Percentiles rank a stretch among this genome's conserved stretches.
Conservation (phyloP, 2,888 invertebrate species). For the Drosophila merina region DNA sequence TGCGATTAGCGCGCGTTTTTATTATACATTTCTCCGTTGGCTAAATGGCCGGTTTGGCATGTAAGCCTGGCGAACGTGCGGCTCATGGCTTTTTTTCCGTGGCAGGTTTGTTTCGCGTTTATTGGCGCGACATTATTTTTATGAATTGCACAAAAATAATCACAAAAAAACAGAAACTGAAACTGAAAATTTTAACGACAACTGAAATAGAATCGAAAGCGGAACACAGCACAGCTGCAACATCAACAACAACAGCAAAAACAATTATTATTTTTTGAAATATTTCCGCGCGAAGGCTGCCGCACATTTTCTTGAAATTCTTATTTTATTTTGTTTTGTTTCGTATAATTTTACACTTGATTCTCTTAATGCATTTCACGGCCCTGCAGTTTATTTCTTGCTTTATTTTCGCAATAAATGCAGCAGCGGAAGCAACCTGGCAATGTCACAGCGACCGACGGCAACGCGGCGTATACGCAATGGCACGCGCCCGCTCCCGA, state of each 20-base stretch:
- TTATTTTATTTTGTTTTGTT: conserved; percentile 43
- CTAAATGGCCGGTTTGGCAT: conserved; percentile 23
- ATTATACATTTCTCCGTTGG: conserved; percentile 11
- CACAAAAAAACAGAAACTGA: conserved; percentile 35
- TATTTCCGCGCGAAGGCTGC: conserved; percentile 56
- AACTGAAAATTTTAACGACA: conserved; percentile 49
- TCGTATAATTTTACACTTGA: conserved; percentile 34
- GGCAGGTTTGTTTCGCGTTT: conserved; percentile 42
- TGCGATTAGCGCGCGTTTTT: conserved; percentile 30
- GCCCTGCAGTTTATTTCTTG: conserved; percentile 46
- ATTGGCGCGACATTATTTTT: conserved; percentile 58
- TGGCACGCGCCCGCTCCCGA: conserved; percentile 63
- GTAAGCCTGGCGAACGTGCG: conserved; percentile 57
- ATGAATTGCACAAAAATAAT: conserved; percentile 37
- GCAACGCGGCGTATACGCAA: conserved; percentile 73
- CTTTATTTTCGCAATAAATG: conserved; percentile 5
- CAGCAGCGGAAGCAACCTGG: conserved; percentile 67
- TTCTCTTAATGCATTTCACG: conserved; percentile 60
- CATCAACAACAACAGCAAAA: conserved; percentile 13
- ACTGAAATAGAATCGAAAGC: conserved; percentile 27
- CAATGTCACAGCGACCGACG: conserved; percentile 47
- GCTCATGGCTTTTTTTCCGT: conserved; percentile 28
- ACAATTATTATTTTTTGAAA: conserved; percentile 35
- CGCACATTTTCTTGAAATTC: conserved; percentile 36
- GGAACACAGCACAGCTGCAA: conserved; percentile 34